Evolutionary conservation across 2,888 invertebrate species (phyloP).

Genomic region (Noctuana brunneofusca): DNA sequence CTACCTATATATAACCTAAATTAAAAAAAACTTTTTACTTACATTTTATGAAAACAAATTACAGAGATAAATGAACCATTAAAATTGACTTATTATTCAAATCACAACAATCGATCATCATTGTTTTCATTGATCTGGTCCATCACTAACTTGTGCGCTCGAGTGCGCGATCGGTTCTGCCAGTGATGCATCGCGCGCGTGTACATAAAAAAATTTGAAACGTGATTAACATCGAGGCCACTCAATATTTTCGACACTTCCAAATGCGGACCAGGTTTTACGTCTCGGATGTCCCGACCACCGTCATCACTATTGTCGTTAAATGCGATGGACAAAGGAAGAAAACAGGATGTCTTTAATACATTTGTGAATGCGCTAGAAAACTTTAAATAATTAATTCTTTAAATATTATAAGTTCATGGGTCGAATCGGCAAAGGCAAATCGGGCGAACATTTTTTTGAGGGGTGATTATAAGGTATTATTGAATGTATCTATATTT

Average conservation of each 20-base stretch:
- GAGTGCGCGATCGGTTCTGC: not conserved
- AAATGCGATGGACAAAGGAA: not conserved
- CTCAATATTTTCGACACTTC: slow-evolving; percentile 24
- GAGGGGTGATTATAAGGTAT: not conserved
- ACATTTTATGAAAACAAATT: too few species aligned
- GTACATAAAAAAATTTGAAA: slow-evolving; percentile 10
- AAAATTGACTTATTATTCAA: too few species aligned
- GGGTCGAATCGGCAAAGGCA: too few species aligned
- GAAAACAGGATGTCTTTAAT: not conserved
- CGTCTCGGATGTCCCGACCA: slow-evolving; percentile 10
- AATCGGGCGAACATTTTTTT: not conserved
- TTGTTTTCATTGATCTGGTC: not conserved
- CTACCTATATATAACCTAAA: too few species aligned
- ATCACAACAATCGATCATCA: not conserved
- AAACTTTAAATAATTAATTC: too few species aligned
- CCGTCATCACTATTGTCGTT: slow-evolving; percentile 9
- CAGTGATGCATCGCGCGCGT: not conserved
- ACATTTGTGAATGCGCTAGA: too few species aligned
- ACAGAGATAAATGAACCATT: too few species aligned
- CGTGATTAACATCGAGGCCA: slow-evolving; percentile 28
- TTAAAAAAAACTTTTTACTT: too few species aligned
- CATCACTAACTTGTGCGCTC: not conserved
- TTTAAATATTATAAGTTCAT: too few species aligned
- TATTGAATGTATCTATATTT: too few species aligned
- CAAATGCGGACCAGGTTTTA: slow-evolving; percentile 6